Evolutionary conservation across 1,140 invertebrate species (phyloP), one percentile per base, ranked within the genome.

Genomic region (Papilio helenus): DNA sequence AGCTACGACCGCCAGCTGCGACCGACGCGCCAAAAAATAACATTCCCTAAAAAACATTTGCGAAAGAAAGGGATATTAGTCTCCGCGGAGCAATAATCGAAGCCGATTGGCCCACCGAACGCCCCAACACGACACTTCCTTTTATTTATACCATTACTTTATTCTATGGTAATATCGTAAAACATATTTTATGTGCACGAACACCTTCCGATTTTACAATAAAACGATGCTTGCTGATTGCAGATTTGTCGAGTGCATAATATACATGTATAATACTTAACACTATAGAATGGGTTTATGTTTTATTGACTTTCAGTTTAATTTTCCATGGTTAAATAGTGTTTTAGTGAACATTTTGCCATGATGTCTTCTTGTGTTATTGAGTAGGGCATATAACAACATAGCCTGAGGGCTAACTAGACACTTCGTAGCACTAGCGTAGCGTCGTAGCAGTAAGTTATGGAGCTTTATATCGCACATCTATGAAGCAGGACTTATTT

Each of bases 61-160:
- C 85, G 85, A 90, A 92, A 93, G 90, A 89, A 92, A 92, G 84
- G 91, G 85, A 90, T 94, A 94, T 94, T 94, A 93, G 89, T 93
- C 92, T 93, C 92, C 87, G 86, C 85, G 92, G 92, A 82, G 87
- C 91, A 80, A 92, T 93, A 90, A 93, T 93, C 90, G 91, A 91
- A 91, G 88, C 87, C 90, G 89, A 93, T 93, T 86, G 90, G 87
- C 88, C 84, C 86, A 88, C 88, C 88, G 87, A 90, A 87, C 87
- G 86, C 79, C 81, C 87, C 86, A 80, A 90, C 87, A 88, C 86
- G 88, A 92, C 90, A 90, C 86, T 88, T 85, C 84, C 84, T 89
- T 86, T 92, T 92, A 92, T 93, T 91, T 93, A 93, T 91, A 88
- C 84, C 83, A 85, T 87, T 86, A 87, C 82, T 88, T 84, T 83